These are phyloP conservation scores for Zalophus californianus DNA, from an alignment of 2,797 vertebrate species.

Conservation along the genomic window DNA sequence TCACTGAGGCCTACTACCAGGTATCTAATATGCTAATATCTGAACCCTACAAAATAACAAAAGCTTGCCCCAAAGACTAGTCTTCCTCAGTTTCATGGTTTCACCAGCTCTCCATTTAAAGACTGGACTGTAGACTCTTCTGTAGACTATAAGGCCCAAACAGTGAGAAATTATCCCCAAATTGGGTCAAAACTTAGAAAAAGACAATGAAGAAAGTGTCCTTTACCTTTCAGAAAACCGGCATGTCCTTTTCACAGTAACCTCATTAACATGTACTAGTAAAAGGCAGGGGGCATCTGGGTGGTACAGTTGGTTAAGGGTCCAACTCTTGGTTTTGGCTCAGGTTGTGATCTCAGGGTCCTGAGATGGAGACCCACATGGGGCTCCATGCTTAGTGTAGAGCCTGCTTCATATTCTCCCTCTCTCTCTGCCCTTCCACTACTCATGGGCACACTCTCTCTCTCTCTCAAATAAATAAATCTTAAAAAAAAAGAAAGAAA, in stretches of 20 bases:
- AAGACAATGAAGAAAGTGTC: not conserved
- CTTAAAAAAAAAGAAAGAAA: not conserved
- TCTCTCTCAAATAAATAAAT: not conserved
- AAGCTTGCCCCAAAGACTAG: not conserved
- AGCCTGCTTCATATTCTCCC: not conserved
- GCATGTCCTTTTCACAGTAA: not conserved
- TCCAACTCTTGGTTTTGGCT: not conserved
- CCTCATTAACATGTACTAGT: not conserved
- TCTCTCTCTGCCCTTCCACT: not conserved
- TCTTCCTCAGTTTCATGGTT: not conserved
- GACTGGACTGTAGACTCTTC: fast-evolving
- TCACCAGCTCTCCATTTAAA: not conserved
- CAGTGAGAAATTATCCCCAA: not conserved
- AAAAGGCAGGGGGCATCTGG: not conserved
- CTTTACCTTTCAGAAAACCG: not conserved
- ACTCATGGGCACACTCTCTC: not conserved
- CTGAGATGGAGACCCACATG: not conserved
- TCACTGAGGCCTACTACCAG: not conserved
- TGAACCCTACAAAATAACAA: not conserved
- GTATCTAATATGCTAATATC: not conserved
- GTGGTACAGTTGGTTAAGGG: not conserved
- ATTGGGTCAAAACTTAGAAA: not conserved
- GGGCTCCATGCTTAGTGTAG: not conserved
- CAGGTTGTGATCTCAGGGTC: not conserved
- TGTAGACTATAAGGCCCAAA: not conserved